Evolutionary conservation across 2,113 vertebrate species (phyloP), one percentile per base, ranked within the genome.

Genomic region (Burhinus bistriatus): DNA sequence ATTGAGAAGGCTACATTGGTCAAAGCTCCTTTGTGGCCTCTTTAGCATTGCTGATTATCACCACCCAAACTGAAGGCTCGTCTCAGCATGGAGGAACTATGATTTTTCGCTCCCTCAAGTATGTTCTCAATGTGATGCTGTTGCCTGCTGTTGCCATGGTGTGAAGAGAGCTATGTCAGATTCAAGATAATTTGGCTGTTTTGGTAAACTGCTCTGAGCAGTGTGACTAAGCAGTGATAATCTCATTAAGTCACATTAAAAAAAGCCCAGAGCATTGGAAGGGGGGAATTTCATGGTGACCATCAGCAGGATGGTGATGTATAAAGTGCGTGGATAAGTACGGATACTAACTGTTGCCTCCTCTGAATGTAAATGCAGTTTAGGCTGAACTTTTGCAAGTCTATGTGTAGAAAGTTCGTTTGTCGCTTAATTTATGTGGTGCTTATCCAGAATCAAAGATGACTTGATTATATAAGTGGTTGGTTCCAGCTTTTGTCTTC

Each of bases 171-270:
- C 81, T 83, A 12, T 86, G 68, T 96, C 89, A 78, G 94, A 88
- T 94, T 89, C 95, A 94, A 93, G 95, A 76, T 96, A 96, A 97
- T 94, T 96, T 81, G 93, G 65, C 90, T 6, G 4, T 94, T 97
- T 97, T 95, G 91, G 86, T 92, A 92, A 95, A 96, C 65, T 75
- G 93, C 83, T 96, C 86, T 89, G 91, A 96, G 75, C 58, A 71
- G 57, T 68, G 75, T 96, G 58, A 96, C 52, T 97, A 96, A 97
- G 90, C 40, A 55, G 66, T 90, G 79, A 36, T 97, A 94, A 96
- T 98, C 87, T 95, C 62, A 32, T 96, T 96, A 96, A 96, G 44
- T 90, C 40, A 10, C 51, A 73, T 83, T 93, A 88, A 93, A 90
- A 91, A 62, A 83, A 93, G 75, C 85, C 21, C 34, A 52, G 54